A percentile compares a stretch with the other conserved stretches of the same genome.
phyloP scores from a whole-genome alignment of 2,888 invertebrate species.

The Campopleginae sp. region DNA sequence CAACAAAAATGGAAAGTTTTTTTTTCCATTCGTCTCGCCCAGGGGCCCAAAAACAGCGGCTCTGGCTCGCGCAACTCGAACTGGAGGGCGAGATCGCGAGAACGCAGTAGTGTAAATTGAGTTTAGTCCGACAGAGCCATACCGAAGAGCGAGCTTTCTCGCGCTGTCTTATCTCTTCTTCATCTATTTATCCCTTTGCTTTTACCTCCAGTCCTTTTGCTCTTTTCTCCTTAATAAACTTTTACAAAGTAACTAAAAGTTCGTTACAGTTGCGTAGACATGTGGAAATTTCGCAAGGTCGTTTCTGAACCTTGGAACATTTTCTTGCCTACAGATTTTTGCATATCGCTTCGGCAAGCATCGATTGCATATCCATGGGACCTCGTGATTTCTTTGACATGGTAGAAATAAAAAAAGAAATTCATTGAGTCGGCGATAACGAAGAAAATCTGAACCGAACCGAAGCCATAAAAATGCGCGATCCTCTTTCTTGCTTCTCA shows the following conservation, averaged over 20 bases:
- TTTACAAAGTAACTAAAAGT: background rate
- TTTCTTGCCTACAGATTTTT: background rate
- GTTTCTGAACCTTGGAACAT: background rate
- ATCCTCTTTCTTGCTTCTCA: background rate
- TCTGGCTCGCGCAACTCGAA: background rate
- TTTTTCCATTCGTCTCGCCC: background rate
- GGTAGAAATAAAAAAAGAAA: no score
- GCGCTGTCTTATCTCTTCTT: conserved; percentile 5
- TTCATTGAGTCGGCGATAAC: background rate
- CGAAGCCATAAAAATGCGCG: background rate
- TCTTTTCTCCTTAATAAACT: background rate
- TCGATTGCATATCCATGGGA: background rate
- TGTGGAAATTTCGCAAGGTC: background rate
- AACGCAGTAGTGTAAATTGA: conserved; percentile 50
- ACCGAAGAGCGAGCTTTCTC: conserved; percentile 26
- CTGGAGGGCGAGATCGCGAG: background rate
- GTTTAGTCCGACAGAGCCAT: conserved; percentile 46
- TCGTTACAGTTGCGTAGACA: background rate
- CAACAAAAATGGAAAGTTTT: background rate
- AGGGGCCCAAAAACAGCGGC: background rate
- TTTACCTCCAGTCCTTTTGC: conserved; percentile 4
- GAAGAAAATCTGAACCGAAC: background rate
- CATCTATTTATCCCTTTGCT: conserved; percentile 12
- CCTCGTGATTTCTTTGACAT: background rate
- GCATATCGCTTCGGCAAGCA: background rate